Evolutionary conservation across 2,113 vertebrate species (phyloP), one percentile per base, ranked within the genome.

Genomic region (Syrrhaptes paradoxus): DNA sequence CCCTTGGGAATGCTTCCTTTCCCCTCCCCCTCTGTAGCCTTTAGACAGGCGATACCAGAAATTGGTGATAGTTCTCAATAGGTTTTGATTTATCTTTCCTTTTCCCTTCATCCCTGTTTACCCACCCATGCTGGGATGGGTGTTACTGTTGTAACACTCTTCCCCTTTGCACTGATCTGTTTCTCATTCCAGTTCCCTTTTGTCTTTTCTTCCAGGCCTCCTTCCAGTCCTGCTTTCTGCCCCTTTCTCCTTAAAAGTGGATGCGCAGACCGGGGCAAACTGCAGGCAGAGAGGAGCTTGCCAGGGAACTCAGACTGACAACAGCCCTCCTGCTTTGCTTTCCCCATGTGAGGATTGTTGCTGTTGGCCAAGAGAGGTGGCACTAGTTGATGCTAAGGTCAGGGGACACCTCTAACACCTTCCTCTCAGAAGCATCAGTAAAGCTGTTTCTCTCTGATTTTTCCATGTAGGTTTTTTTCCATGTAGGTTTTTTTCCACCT

Each of bases 311-410:
- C 18, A 49, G 31, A 11, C 26, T 61, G 54, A 13, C 10, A 15
- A 2, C 32, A 67, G 34, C 43, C 32, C 52, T 59, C n/a, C 28
- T 8, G 45, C 51, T 20, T 32, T 21, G 57, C 58, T 49, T 54
- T 70, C 26, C 25, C 18, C 7, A 0, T 3, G 14, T 0, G 5
- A 65, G 57, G 43, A 2, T 45, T 24, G 51, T 36, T 41, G 29
- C 66, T 61, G 8, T 18, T 19, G 17, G 12, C 20, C 10, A 15
- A 16, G 54, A 38, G 32, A n/a, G 54, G 26, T 0, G 2, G 67
- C 19, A 43, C 48, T 15, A n/a, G 46, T 9, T 78, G 52, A 43
- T 32, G 12, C 7, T 4, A 10, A 51, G 49, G 24, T 58, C 49
- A 46, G 62, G 28, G 20, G 19, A 28, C 24, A 20, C 21, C 32